Conservation (phyloP, 1,140 invertebrate species). For the Hesperophylax magnus region DNA sequence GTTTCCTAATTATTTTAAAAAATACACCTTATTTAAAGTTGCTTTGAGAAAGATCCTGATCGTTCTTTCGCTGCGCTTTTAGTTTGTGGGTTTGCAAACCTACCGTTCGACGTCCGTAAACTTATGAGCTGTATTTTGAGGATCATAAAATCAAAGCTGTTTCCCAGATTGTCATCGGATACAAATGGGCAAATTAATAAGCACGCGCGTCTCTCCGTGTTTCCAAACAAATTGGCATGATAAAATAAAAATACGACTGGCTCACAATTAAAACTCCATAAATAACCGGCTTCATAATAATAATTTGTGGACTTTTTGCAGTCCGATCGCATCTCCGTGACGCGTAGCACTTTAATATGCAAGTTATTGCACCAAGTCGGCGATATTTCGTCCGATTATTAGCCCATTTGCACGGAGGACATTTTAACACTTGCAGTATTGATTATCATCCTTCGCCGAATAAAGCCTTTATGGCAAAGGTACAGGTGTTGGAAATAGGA, state of each 20-base stretch:
- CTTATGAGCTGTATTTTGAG: not conserved
- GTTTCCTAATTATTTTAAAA: too few species aligned
- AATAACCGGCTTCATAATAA: conserved; percentile 37
- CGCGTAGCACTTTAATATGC: conserved; percentile 7
- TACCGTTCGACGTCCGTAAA: too few species aligned
- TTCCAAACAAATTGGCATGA: conserved; percentile 29
- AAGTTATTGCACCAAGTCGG: conserved; percentile 29
- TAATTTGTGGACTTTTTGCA: conserved; percentile 33
- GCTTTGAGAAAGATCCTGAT: too few species aligned
- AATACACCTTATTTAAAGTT: too few species aligned
- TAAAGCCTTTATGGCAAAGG: conserved; percentile 11
- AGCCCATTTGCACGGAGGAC: conserved; percentile 36
- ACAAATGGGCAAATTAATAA: not conserved
- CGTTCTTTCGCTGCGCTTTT: too few species aligned
- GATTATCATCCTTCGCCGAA: conserved; percentile 34
- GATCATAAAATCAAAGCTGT: not conserved
- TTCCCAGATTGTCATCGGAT: conserved; percentile 26
- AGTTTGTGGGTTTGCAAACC: too few species aligned
- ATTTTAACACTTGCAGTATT: conserved; percentile 51
- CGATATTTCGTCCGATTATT: conserved; percentile 40
- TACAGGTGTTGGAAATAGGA: conserved; percentile 10
- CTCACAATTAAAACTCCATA: conserved; percentile 45
- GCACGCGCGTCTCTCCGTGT: conserved; percentile 1
- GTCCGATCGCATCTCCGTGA: conserved; percentile 17
- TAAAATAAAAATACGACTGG: conserved; percentile 28